phyloP scores from a whole-genome alignment of 2,888 invertebrate species.

The Lithophane leautieri region DNA sequence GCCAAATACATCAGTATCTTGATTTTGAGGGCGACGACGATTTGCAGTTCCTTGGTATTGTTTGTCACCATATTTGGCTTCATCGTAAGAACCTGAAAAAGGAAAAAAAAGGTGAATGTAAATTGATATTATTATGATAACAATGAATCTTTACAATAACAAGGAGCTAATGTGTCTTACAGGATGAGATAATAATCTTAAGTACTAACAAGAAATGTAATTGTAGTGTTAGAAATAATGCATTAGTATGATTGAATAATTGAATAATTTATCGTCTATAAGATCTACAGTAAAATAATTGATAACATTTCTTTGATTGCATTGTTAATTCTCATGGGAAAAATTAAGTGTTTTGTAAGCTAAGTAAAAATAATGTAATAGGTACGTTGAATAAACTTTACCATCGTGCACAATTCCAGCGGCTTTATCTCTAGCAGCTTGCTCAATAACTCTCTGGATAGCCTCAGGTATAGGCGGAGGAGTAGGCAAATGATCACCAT shows the following conservation, averaged over 20 bases:
- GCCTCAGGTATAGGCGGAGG: constrained; percentile 84
- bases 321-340: constrained; percentile 23
- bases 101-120: not conserved
- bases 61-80: constrained; percentile 81
- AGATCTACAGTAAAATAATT: not conserved
- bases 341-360: not conserved
- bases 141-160: not conserved
- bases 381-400: constrained; percentile 61
- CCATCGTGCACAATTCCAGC: constrained; percentile 82
- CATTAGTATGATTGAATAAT: constrained; percentile 40
- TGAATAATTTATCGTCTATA: constrained; percentile 14
- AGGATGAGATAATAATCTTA: constrained; percentile 15
- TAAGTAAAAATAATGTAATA: not conserved
- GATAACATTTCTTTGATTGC: constrained; percentile 24
- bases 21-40: constrained; percentile 29
- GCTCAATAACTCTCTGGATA: constrained; percentile 80
- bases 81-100: constrained; percentile 81
- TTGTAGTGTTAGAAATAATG: constrained; percentile 5
- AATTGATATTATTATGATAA: not conserved
- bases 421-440: constrained; percentile 76
- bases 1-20: not conserved
- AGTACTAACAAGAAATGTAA: constrained; percentile 13
- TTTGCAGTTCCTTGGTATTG: constrained; percentile 71
- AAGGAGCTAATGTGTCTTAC: not conserved
- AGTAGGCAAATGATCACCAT: constrained; percentile 85